A percentile compares a stretch with the other conserved stretches of the same genome.
phyloP scores from a whole-genome alignment of 2,797 vertebrate species.

The Serranus cabrilla region DNA sequence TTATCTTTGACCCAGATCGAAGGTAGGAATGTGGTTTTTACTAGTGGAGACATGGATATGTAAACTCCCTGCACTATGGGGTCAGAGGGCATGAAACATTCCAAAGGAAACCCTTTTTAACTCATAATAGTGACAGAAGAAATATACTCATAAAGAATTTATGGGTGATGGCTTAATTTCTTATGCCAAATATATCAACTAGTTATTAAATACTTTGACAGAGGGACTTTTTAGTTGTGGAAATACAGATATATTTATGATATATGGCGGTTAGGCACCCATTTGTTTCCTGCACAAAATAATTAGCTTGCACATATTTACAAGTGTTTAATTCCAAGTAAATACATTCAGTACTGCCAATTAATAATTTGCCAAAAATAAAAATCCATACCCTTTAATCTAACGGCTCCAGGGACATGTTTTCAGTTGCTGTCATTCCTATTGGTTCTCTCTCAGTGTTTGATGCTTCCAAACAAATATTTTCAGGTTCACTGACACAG shows the following conservation, averaged over 20 bases:
- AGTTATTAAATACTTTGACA: constrained; percentile 10
- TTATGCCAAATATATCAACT: constrained; percentile 27
- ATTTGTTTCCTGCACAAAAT: not conserved
- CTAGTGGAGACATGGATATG: constrained; percentile 75
- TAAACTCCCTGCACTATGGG: constrained; percentile 70
- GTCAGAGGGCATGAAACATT: constrained; percentile 72
- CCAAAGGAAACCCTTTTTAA: constrained; percentile 64
- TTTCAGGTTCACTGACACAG: constrained; percentile 69
- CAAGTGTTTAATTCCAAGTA: not conserved
- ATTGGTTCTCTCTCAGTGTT: constrained; percentile 27
- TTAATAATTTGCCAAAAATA: not conserved
- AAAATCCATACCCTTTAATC: not conserved
- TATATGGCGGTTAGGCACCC: not conserved
- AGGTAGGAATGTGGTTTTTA: constrained; percentile 77
- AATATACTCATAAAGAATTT: constrained; percentile 49
- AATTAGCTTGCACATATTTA: not conserved
- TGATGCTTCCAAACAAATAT: constrained; percentile 57
- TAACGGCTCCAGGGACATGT: not conserved
- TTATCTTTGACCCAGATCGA: constrained; percentile 78
- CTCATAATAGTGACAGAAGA: constrained; percentile 55
- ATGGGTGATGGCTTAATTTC: constrained; percentile 49
- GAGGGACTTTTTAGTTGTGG: not conserved
- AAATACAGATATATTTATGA: not conserved
- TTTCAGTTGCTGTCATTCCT: constrained; percentile 21
- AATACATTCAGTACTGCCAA: not conserved